These are phyloP conservation scores for Lasioglossum lativentre DNA, from an alignment of 2,888 invertebrate genomes.

Conservation along the genomic window DNA sequence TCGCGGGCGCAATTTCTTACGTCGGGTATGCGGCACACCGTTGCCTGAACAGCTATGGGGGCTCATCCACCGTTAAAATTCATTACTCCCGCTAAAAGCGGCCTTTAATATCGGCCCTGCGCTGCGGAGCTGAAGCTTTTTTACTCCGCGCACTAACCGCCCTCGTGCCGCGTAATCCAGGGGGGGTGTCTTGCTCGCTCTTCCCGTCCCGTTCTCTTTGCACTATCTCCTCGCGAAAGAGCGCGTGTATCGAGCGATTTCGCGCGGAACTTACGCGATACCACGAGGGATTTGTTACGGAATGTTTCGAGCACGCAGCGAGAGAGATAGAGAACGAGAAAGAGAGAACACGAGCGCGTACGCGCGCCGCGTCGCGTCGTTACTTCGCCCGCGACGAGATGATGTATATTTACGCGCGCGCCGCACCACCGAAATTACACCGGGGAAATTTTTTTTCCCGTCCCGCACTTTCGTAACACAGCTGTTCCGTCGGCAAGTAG, in stretches of 20 bases:
- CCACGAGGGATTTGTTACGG: constrained; percentile 15
- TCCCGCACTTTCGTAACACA: constrained; percentile 49
- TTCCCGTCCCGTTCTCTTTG: no score
- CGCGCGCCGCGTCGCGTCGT: background rate
- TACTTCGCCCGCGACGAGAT: constrained; percentile 37
- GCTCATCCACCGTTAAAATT: constrained; percentile 75
- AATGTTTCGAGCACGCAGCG: constrained; percentile 34
- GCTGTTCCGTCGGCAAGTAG: constrained; percentile 40
- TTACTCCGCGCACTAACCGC: background rate
- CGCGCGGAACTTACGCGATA: constrained; percentile 10
- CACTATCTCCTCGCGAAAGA: background rate
- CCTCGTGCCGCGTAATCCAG: background rate
- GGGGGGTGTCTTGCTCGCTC: background rate
- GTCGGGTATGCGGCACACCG: constrained; percentile 60
- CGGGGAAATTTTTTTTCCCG: constrained; percentile 35
- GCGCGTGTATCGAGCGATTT: constrained; percentile 19
- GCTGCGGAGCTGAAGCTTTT: constrained; percentile 53
- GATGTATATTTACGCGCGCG: constrained; percentile 56
- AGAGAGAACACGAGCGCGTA: constrained; percentile 6
- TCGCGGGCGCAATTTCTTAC: constrained; percentile 79
- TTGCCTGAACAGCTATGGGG: constrained; percentile 44
- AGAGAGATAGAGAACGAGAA: background rate
- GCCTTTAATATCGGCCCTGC: constrained; percentile 74
- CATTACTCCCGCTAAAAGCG: constrained; percentile 76
- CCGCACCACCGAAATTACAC: constrained; percentile 52